Base-by-base conservation (phyloP, 2,113 vertebrate species). In the Trematomus loennbergii region DNA sequence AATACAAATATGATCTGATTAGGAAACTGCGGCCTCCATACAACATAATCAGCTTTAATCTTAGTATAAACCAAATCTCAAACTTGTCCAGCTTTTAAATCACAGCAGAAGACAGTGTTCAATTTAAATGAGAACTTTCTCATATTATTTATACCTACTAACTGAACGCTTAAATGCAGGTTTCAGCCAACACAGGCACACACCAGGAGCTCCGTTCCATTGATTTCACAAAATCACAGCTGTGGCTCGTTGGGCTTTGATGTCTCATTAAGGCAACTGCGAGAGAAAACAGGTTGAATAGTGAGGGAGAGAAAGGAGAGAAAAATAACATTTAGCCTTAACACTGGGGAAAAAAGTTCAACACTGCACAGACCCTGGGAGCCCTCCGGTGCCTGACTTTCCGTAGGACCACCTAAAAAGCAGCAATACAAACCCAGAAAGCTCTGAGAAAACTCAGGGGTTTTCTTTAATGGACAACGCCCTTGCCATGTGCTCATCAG, bases 331-430 rank as follows among this genome's bases (percentile, higher is more conserved):
- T 90, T 89, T 86, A 86, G 89, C 68, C 86, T 89, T 86, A 87
- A 87, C 76, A 84, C 67, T 78, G 76, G 87, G 86, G 67, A 75
- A 77, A 85, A 89, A 84, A 79, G 48, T 82, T 85, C 82, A 93
- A 93, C 92, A 95, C 74, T 94, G 88, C 76, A 78, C 94, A 95
- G 94, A 93, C 91, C 90, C 85, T 72, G 82, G 63, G 88, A 91
- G 78, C 86, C 75, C 92, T 88, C 87, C 52, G 75, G 81, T 92
- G 87, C 86, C 80, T 89, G 80, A 88, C 88, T 89, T 95, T 95
- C 94, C 88, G 83, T 88, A 87, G 90, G 94, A 95, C 94, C 94
- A 95, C 94, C 94, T 93, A 92, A 95, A 95, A 91, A 73, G 92
- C 89, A 72, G 78, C 82, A 91, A 89, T 85, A 82, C 90, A 92